Evolutionary conservation across 23 tunicate species (phyloP).

Genomic region (Halocynthia aurantium): DNA sequence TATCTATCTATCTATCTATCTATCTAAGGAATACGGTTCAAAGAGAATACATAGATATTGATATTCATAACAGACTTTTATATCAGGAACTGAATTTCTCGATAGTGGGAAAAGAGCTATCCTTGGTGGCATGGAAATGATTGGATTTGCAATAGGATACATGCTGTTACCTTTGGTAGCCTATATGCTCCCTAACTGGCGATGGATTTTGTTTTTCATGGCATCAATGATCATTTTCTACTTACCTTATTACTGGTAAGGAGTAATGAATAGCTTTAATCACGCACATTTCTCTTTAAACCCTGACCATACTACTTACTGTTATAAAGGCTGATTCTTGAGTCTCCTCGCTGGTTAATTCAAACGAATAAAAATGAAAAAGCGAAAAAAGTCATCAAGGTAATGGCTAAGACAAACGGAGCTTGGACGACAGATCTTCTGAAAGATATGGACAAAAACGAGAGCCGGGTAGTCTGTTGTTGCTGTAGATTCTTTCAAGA

Average conservation of each 20-base stretch:
- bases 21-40: not conserved
- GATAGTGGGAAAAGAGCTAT: not conserved
- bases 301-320: not conserved
- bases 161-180: not conserved
- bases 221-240: not conserved
- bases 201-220: not conserved
- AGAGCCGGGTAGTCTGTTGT: not conserved
- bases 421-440: not conserved
- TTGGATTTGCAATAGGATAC: not conserved
- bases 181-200: not conserved
- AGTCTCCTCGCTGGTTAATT: conserved; percentile 1
- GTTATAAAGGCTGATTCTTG: not conserved
- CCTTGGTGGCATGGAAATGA: not conserved
- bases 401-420: not conserved
- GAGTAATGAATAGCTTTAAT: not conserved
- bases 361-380: not conserved
- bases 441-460: not conserved
- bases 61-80: not conserved
- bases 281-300: too few species aligned
- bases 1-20: too few species aligned
- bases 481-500: too few species aligned
- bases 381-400: not conserved
- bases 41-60: not conserved
- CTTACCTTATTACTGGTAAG: not conserved
- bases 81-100: not conserved